These are phyloP conservation scores for Reinhardtius hippoglossoides DNA, from an alignment of 2,113 vertebrate genomes.

Conservation along the genomic window DNA sequence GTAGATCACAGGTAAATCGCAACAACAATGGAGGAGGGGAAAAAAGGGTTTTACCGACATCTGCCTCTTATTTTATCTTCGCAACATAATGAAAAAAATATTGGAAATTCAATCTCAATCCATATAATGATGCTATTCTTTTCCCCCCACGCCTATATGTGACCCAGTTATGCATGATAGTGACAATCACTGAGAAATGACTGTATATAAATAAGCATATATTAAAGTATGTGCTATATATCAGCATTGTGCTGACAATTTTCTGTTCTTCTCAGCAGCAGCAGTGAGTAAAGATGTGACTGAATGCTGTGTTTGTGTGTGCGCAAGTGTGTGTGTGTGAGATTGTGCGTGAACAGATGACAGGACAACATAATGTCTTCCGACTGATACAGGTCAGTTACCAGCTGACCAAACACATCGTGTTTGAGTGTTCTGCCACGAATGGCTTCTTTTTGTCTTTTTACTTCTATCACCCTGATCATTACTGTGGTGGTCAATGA, in stretches of 20 bases:
- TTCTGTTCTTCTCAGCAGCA: constrained; percentile 26
- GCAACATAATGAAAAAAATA: not conserved
- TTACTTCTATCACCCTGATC: constrained; percentile 11
- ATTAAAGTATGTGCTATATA: constrained; percentile 21
- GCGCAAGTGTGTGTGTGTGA: not conserved
- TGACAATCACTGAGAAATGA: constrained; percentile 10
- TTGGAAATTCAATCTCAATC: constrained; percentile 10
- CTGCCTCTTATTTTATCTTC: not conserved
- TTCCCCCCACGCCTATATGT: not conserved
- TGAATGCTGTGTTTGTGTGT: constrained; percentile 8
- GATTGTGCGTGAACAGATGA: constrained; percentile 3
- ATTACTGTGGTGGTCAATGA: constrained; percentile 20
- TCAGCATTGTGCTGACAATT: constrained; percentile 11
- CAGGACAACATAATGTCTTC: constrained; percentile 17
- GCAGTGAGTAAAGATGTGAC: not conserved
- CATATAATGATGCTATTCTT: constrained; percentile 19
- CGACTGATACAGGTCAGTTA: constrained; percentile 39
- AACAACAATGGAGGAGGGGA: constrained; percentile 14
- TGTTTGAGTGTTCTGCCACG: not conserved
- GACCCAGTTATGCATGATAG: not conserved
- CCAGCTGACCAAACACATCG: constrained; percentile 32
- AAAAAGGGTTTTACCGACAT: constrained; percentile 5
- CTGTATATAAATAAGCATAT: constrained; percentile 13
- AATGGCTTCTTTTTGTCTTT: constrained; percentile 16
- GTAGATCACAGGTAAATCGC: constrained; percentile 52